phyloP scores from a whole-genome alignment of 2,113 vertebrate genomes.

The Alaudala cheleensis region DNA sequence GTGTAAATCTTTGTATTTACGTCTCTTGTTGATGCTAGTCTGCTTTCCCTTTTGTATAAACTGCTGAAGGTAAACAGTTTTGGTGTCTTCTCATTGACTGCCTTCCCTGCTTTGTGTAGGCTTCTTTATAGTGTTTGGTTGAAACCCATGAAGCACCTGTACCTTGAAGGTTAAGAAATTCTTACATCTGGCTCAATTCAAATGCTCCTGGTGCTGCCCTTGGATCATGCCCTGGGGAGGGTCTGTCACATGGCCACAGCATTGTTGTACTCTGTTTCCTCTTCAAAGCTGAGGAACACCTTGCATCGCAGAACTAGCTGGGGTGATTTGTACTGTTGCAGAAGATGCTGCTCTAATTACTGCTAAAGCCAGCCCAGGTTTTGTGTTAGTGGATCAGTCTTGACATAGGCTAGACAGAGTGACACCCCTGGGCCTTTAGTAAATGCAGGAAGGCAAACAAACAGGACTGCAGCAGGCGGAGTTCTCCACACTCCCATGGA shows the following conservation, averaged over 20 bases:
- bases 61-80: not conserved
- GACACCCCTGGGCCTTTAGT: not conserved
- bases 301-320: not conserved
- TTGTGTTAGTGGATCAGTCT: not conserved
- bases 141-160: not conserved
- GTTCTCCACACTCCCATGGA: not conserved
- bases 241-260: not conserved
- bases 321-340: not conserved
- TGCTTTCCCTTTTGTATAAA: not conserved
- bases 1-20: not conserved
- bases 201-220: fast-evolving
- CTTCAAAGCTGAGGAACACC: not conserved
- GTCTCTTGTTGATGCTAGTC: not conserved
- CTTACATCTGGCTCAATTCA: not conserved
- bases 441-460: not conserved
- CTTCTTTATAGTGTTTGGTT: not conserved
- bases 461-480: not conserved
- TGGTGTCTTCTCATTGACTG: not conserved
- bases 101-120: not conserved
- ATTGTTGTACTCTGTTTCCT: not conserved
- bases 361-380: not conserved
- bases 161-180: not conserved
- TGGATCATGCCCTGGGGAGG: fast-evolving
- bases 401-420: not conserved
- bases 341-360: not conserved